phyloP scores from a whole-genome alignment of 2,113 vertebrate species.

The Otis tarda region DNA sequence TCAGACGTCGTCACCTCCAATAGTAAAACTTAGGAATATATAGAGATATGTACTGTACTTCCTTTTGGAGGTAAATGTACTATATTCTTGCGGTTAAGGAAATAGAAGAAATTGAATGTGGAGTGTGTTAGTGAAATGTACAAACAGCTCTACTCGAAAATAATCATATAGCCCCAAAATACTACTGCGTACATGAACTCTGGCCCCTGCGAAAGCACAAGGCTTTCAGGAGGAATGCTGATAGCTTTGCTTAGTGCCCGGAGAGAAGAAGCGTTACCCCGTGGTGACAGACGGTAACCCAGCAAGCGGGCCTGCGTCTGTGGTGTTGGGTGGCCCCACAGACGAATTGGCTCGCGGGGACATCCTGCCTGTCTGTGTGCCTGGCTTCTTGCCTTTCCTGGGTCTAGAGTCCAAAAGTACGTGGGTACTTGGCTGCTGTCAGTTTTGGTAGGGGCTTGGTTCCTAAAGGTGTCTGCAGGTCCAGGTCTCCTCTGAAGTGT shows the following conservation, averaged over 20 bases:
- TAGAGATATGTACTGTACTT: neutral
- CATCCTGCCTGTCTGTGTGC: rapidly evolving
- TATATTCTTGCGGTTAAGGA: neutral
- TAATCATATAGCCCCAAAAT: neutral
- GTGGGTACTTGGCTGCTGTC: neutral
- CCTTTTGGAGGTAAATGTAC: neutral
- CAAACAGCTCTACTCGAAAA: neutral
- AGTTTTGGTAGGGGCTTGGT: neutral
- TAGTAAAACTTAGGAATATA: neutral
- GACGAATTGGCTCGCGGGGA: rapidly evolving
- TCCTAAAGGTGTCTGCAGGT: neutral
- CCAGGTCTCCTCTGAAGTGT: rapidly evolving
- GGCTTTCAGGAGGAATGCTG: neutral
- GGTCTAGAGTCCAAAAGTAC: neutral
- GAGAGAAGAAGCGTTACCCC: neutral
- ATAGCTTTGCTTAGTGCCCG: neutral
- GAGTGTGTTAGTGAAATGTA: neutral
- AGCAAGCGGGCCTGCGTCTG: rapidly evolving
- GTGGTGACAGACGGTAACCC: neutral
- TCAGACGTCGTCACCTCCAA: neutral
- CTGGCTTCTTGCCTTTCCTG: neutral
- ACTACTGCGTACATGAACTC: rapidly evolving
- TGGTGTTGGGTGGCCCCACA: neutral
- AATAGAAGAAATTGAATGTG: neutral
- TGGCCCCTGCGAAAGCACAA: neutral